Evolutionary conservation across 1,140 invertebrate genomes (phyloP).

Genomic region (Helicorthomorpha holstii): DNA sequence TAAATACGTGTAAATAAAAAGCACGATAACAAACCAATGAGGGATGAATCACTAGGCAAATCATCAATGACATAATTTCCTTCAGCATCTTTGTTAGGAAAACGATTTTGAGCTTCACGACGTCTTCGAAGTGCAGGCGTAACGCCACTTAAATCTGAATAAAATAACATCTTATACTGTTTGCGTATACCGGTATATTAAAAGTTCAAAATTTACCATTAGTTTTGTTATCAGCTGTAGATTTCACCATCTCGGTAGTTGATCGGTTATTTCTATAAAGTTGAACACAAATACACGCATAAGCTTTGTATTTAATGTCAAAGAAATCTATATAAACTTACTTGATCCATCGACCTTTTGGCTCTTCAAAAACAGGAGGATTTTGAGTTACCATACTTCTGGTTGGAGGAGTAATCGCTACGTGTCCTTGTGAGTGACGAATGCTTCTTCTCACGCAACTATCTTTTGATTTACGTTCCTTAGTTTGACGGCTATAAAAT

Average conservation of each 20-base stretch:
- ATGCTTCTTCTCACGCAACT: slow-evolving; percentile 53
- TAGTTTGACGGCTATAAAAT: too few species aligned
- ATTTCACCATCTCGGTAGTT: too few species aligned
- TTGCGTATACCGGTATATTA: background rate
- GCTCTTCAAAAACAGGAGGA: slow-evolving; percentile 2
- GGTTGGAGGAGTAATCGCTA: slow-evolving; percentile 25
- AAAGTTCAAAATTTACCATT: too few species aligned
- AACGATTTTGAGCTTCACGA: slow-evolving; percentile 56
- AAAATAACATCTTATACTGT: background rate
- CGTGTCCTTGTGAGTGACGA: slow-evolving; percentile 39
- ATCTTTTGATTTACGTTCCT: too few species aligned
- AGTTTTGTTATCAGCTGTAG: too few species aligned
- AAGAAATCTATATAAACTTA: background rate
- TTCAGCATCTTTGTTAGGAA: slow-evolving; percentile 57
- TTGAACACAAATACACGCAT: too few species aligned
- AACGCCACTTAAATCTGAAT: slow-evolving; percentile 25
- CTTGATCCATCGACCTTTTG: background rate
- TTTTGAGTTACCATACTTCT: slow-evolving; percentile 1
- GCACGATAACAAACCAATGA: too few species aligned
- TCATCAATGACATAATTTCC: slow-evolving; percentile 5
- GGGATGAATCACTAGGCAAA: background rate
- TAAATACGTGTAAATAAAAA: too few species aligned
- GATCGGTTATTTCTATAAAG: too few species aligned
- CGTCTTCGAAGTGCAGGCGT: slow-evolving; percentile 53
- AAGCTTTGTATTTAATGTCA: too few species aligned